A percentile compares a stretch with the other conserved stretches of the same genome.
Evolutionary conservation across 1,140 invertebrate species (phyloP).

Genomic region (Cotesia vestalis): DNA sequence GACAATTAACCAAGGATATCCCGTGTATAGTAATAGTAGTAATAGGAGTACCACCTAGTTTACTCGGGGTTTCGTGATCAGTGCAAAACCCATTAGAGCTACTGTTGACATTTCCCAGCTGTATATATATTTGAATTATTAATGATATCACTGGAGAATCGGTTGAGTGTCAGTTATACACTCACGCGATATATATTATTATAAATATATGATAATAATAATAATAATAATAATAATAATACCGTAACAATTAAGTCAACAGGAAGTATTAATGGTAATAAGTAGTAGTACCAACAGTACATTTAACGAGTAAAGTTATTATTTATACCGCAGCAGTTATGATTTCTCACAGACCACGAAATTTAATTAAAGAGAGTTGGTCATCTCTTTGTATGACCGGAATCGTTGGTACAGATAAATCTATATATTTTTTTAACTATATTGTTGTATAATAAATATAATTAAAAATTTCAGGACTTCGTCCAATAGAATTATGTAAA

Average conservation of each 20-base stretch:
- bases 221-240: too few relatives aligned
- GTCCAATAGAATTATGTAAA: slow-evolving; percentile 15
- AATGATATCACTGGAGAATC: slow-evolving; percentile 25
- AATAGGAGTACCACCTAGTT: not conserved
- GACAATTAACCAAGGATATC: slow-evolving; percentile 12
- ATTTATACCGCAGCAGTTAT: slow-evolving; percentile 7
- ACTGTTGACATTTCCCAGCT: slow-evolving; percentile 17
- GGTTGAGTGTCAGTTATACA: not conserved
- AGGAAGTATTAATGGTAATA: not conserved
- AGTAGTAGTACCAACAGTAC: too few relatives aligned
- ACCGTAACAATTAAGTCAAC: not conserved
- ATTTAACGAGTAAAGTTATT: slow-evolving; percentile 6
- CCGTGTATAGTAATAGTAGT: too few relatives aligned
- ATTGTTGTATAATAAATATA: not conserved
- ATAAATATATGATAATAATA: not conserved
- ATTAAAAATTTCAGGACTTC: slow-evolving; percentile 36
- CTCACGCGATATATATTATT: too few relatives aligned
- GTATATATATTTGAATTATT: slow-evolving; percentile 24
- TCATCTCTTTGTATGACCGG: slow-evolving; percentile 27
- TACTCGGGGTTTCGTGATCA: slow-evolving; percentile 30
- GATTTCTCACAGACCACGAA: slow-evolving; percentile 9
- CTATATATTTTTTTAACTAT: not conserved
- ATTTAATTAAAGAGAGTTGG: slow-evolving; percentile 34
- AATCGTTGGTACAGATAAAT: slow-evolving; percentile 34
- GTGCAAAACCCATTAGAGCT: slow-evolving; percentile 30